phyloP scores from a whole-genome alignment of 2,888 invertebrate species.

The Saturnia japonica region DNA sequence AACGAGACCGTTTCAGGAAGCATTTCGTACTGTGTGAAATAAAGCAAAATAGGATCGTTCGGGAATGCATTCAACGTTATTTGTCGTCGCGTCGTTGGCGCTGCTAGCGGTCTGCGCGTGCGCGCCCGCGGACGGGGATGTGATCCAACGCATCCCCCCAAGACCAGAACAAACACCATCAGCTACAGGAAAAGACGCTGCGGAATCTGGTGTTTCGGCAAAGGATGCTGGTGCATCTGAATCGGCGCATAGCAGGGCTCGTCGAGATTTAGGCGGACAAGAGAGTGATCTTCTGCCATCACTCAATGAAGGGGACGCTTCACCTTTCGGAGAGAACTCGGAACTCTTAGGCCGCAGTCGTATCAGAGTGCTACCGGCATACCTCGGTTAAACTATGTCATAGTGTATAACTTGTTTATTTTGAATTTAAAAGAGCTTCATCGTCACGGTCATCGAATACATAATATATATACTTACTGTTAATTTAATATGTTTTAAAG shows the following conservation, averaged over 20 bases:
- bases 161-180: constrained; percentile 71
- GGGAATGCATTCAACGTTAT: constrained; percentile 72
- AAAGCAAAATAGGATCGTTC: constrained; percentile 70
- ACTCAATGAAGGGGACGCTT: constrained; percentile 55
- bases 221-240: constrained; percentile 65
- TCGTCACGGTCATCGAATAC: not conserved
- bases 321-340: constrained; percentile 62
- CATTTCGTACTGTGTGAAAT: constrained; percentile 45
- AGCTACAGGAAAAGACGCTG: constrained; percentile 70
- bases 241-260: constrained; percentile 42
- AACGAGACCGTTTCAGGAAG: constrained; percentile 26
- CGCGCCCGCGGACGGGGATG: constrained; percentile 63
- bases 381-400: constrained; percentile 55
- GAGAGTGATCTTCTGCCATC: constrained; percentile 71
- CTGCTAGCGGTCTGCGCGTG: constrained; percentile 67
- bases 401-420: not conserved
- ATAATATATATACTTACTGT: not conserved
- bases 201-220: constrained; percentile 72
- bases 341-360: constrained; percentile 63
- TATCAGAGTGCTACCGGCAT: constrained; percentile 71
- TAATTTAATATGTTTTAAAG: constrained; percentile 21
- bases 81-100: constrained; percentile 72
- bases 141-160: constrained; percentile 72
- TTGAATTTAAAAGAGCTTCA: not conserved
- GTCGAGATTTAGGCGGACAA: constrained; percentile 61